Base-by-base conservation (phyloP, 2,113 vertebrate species). In the Takifugu bimaculatus region DNA sequence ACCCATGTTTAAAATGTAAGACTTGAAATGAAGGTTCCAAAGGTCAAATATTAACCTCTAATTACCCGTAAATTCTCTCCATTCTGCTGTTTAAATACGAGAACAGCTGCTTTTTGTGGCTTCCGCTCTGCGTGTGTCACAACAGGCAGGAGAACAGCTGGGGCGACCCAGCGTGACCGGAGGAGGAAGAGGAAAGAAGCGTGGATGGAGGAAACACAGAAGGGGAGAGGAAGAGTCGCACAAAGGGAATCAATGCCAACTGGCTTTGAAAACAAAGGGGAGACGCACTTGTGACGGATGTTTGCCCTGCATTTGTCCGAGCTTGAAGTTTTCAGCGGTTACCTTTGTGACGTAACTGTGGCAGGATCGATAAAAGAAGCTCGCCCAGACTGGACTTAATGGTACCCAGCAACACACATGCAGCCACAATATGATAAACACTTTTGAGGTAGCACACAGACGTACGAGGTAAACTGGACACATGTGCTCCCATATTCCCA, bases 131-230 rank as follows among this genome's bases (percentile, higher is more conserved):
- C 28, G 55, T 10, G 9, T 69, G 62, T 72, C 63, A 59, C 39
- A 27, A 39, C 59, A 50, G 68, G 32, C 67, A 57, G 35, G 68
- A 60, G 50, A 71, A 15, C 82, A 87, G 79, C 85, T 83, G 84
- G 57, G 68, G 70, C 29, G 47, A 68, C 44, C 26, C 48, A 35
- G 45, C 45, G 14, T 51, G 74, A 62, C 50, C 50, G 50, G 77
- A 80, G 73, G 69, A 77, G 74, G 58, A 78, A 85, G 64, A 85
- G 82, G 83, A 87, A 85, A 71, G 67, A 60, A 51, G 27, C 15
- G 44, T 26, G 81, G 62, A 77, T 84, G 85, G 81, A 83, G 79
- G 72, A 63, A 45, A 60, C 51, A 57, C 39, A 70, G 57, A 79
- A 67, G 51, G 59, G 42, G 2, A 70, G 70, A 70, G 68, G 67